A percentile compares a stretch with the other conserved stretches of the same genome.
Evolutionary conservation across 2,797 vertebrate species (phyloP).

Genomic region (Oophaga sylvatica): DNA sequence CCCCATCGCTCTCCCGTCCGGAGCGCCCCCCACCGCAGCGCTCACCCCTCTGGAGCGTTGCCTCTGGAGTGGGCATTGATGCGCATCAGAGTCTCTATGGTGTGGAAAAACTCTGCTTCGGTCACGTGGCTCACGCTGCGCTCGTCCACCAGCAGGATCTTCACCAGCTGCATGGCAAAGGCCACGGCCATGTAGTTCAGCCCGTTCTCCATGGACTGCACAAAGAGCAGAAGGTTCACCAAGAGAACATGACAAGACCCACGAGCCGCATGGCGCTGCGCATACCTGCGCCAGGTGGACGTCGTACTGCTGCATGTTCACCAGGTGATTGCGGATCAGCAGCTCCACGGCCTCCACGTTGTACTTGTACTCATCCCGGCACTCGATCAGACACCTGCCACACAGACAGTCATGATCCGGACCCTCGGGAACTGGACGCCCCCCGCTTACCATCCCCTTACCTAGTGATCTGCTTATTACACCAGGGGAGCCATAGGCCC

Average conservation of each 20-base stretch:
- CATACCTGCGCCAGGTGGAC: conserved; percentile 96
- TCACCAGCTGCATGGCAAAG: conserved; percentile 98
- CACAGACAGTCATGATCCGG: neutral
- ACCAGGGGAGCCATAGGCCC: conserved; percentile 97
- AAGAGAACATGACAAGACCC: neutral
- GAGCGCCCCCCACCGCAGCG: neutral
- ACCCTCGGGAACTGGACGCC: no score
- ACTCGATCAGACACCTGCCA: conserved; percentile 95
- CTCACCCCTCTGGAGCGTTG: conserved; percentile 97
- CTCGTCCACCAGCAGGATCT: conserved; percentile 95
- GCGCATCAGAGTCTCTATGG: conserved; percentile 98
- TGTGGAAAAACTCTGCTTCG: conserved; percentile 97
- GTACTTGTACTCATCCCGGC: conserved; percentile 98
- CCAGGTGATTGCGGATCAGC: conserved; percentile 95
- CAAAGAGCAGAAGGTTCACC: conserved; percentile 33
- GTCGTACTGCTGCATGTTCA: conserved; percentile 99
- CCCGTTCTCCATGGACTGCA: conserved; percentile 97
- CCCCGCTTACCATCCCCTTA: conserved; percentile 57
- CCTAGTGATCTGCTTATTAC: conserved; percentile 99
- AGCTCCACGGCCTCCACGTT: conserved; percentile 98
- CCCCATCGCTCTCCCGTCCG: no score
- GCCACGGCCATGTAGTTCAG: conserved; percentile 99
- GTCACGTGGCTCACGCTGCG: conserved; percentile 95
- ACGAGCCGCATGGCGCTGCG: neutral
- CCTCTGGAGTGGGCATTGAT: conserved; percentile 98